Percentiles rank a stretch among this genome's conserved stretches.
Evolutionary conservation across 2,113 vertebrate species (phyloP).

Genomic region (Lipophrys pholis): DNA sequence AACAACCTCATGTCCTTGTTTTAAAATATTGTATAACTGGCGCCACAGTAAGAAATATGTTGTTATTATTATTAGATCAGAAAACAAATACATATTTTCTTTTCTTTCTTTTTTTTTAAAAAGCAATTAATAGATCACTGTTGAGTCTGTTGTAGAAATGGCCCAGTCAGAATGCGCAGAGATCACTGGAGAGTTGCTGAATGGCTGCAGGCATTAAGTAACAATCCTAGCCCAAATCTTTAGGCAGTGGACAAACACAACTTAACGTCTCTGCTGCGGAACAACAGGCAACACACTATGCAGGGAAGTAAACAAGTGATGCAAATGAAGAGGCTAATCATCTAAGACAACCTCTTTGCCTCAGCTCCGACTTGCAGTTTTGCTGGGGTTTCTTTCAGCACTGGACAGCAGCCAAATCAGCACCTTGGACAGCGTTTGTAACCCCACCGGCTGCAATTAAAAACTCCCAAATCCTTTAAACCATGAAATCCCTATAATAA

Average conservation of each 20-base stretch:
- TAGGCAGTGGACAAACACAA: background rate
- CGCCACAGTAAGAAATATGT: too few relatives aligned
- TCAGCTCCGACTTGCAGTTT: background rate
- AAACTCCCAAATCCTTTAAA: too few relatives aligned
- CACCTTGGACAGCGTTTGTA: background rate
- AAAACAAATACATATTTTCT: too few relatives aligned
- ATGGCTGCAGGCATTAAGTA: background rate
- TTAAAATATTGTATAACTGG: too few relatives aligned
- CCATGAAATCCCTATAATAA: too few relatives aligned
- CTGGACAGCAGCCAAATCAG: constrained; percentile 1
- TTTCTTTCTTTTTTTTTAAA: too few relatives aligned
- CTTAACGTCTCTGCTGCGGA: background rate
- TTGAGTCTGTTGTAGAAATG: too few relatives aligned
- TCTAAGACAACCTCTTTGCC: background rate
- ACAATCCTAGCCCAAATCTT: background rate
- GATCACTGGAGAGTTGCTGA: background rate
- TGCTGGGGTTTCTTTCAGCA: background rate
- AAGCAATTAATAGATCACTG: too few relatives aligned
- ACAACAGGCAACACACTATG: background rate
- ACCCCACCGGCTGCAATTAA: background rate
- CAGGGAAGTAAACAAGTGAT: background rate
- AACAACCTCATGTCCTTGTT: too few relatives aligned
- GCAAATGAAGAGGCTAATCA: background rate
- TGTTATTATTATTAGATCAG: too few relatives aligned
- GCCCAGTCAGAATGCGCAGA: background rate